phyloP scores from a whole-genome alignment of 1,140 invertebrate species.

The Dendroctonus ponderosae region DNA sequence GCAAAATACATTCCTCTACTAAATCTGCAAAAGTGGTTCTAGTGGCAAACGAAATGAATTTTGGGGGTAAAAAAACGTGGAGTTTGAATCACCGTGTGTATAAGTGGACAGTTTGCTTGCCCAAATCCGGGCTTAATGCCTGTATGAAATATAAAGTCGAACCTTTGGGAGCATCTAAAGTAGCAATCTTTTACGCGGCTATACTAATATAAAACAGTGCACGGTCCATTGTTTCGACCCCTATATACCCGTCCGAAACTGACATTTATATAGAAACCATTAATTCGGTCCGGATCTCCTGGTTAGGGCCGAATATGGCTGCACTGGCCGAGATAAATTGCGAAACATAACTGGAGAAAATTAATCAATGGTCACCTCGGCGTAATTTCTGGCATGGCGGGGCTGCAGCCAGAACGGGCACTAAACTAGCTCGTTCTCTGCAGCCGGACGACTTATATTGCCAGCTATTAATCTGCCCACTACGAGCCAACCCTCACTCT shows the following conservation, averaged over 20 bases:
- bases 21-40: too few relatives aligned
- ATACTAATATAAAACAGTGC: conserved; percentile 30
- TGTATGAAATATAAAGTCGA: too few relatives aligned
- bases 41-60: too few relatives aligned
- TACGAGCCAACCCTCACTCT: conserved; percentile 23
- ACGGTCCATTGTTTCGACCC: conserved; percentile 31
- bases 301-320: conserved; percentile 31
- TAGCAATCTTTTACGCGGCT: conserved; percentile 25
- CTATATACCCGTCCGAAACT: conserved; percentile 32
- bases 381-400: conserved; percentile 36
- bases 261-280: conserved; percentile 38
- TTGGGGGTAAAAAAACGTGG: too few relatives aligned
- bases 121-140: too few relatives aligned
- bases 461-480: conserved; percentile 29
- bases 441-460: conserved; percentile 33
- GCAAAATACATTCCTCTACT: too few relatives aligned
- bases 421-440: conserved; percentile 28
- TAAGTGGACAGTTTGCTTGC: too few relatives aligned
- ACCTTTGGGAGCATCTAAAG: too few relatives aligned
- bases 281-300: conserved; percentile 31
- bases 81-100: too few relatives aligned
- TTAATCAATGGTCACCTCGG: conserved; percentile 38
- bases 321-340: conserved; percentile 35
- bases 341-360: conserved; percentile 38
- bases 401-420: conserved; percentile 23